phyloP scores from a whole-genome alignment of 2,797 vertebrate genomes.

The Phyllotis vaccarum region DNA sequence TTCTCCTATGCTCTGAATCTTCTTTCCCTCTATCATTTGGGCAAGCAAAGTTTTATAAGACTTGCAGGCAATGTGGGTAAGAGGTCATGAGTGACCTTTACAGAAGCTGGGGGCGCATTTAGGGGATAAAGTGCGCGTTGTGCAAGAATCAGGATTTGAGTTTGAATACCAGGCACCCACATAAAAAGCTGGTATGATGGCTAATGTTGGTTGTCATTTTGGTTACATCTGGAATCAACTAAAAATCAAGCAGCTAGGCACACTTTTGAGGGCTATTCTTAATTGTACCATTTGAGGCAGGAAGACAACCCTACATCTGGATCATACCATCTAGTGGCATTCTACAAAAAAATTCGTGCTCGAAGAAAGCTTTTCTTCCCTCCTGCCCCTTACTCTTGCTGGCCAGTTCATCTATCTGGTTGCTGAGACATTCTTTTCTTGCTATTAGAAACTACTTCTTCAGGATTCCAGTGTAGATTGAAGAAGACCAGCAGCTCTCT shows the following conservation, averaged over 20 bases:
- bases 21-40: background rate
- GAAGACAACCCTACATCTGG: background rate
- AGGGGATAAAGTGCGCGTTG: background rate
- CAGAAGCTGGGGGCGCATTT: background rate
- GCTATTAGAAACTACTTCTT: background rate
- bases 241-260: background rate
- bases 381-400: background rate
- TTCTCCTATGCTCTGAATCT: background rate
- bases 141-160: background rate
- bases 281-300: background rate
- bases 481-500: background rate
- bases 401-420: background rate
- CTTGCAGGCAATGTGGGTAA: background rate
- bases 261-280: background rate
- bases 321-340: background rate
- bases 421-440: background rate
- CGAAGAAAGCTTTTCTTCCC: background rate
- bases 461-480: background rate
- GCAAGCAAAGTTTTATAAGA: background rate
- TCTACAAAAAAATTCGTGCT: background rate
- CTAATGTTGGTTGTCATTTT: background rate
- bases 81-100: slow-evolving; percentile 28
- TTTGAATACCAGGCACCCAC: background rate
- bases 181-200: background rate
- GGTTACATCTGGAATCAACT: background rate